A percentile compares a stretch with the other conserved stretches of the same genome.
Evolutionary conservation across 2,888 invertebrate genomes (phyloP).

Genomic region (Drosophila ezoana): DNA sequence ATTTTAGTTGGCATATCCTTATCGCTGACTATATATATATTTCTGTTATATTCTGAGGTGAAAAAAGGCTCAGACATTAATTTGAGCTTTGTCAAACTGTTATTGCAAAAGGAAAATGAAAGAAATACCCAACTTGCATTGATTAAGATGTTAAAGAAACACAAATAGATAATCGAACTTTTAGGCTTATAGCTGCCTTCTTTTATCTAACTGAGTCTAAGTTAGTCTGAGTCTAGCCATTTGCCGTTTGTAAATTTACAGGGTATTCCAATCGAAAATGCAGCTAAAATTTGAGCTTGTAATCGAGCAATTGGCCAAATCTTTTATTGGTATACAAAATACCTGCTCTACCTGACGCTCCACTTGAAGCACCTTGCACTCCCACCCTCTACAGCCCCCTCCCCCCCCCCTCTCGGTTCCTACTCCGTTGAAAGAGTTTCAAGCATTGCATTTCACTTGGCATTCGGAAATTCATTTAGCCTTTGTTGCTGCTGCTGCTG

Average conservation of each 20-base stretch:
- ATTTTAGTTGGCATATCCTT: no score
- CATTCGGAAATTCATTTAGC: constrained; percentile 61
- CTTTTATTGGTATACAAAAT: constrained; percentile 41
- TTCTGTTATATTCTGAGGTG: no score
- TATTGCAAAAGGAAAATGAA: no score
- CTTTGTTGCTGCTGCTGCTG: constrained; percentile 26
- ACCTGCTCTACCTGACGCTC: constrained; percentile 1
- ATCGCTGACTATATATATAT: no score
- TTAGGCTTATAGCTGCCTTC: no score
- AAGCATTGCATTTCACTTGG: constrained; percentile 47
- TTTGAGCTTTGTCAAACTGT: no score
- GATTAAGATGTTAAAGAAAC: no score
- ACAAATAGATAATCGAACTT: no score
- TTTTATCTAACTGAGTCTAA: not conserved
- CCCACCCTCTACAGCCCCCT: not conserved
- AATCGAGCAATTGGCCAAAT: constrained; percentile 38
- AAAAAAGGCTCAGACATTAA: no score
- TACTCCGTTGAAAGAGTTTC: constrained; percentile 1
- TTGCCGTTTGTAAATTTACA: not conserved
- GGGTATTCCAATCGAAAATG: constrained; percentile 18
- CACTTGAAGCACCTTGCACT: not conserved
- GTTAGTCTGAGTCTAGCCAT: not conserved
- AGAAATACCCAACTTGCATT: no score
- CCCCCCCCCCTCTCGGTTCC: not conserved
- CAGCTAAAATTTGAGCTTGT: constrained; percentile 28